Evolutionary conservation across 2,888 invertebrate genomes (phyloP).

Genomic region (Diplolepis rosae): DNA sequence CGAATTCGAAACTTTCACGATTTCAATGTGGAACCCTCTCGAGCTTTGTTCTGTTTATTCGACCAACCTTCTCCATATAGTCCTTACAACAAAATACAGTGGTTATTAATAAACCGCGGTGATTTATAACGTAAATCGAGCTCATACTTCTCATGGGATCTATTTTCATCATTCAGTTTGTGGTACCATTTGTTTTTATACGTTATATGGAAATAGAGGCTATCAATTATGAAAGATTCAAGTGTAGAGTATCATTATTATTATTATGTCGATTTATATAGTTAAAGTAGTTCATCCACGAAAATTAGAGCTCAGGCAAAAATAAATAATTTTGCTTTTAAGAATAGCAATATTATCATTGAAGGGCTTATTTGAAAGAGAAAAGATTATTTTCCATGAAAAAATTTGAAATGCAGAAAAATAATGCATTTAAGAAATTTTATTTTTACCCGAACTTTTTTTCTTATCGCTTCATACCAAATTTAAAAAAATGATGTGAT

Average conservation of each 20-base stretch:
- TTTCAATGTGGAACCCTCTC: constrained; percentile 23
- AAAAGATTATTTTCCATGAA: too few species aligned
- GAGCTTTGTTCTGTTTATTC: background rate
- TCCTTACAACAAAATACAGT: constrained; percentile 22
- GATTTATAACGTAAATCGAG: constrained; percentile 22
- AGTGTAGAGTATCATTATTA: constrained; percentile 4
- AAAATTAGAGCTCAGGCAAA: too few species aligned
- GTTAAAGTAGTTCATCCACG: background rate
- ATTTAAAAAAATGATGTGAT: too few species aligned
- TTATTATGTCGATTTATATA: background rate
- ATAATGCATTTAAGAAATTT: too few species aligned
- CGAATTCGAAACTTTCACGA: constrained; percentile 29
- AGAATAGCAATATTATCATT: too few species aligned
- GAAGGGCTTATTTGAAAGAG: too few species aligned
- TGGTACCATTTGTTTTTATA: constrained; percentile 19
- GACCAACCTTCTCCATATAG: background rate
- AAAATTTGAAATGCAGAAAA: too few species aligned
- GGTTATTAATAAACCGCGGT: constrained; percentile 20
- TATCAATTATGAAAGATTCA: constrained; percentile 12
- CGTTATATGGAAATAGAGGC: constrained; percentile 11
- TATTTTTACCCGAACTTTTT: too few species aligned
- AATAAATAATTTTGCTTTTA: too few species aligned
- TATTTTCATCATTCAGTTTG: constrained; percentile 24
- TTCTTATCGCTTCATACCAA: too few species aligned
- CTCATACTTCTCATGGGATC: constrained; percentile 13